These are phyloP conservation scores for Lomographa bimaculata DNA, from an alignment of 2,888 invertebrate species.

Conservation along the genomic window DNA sequence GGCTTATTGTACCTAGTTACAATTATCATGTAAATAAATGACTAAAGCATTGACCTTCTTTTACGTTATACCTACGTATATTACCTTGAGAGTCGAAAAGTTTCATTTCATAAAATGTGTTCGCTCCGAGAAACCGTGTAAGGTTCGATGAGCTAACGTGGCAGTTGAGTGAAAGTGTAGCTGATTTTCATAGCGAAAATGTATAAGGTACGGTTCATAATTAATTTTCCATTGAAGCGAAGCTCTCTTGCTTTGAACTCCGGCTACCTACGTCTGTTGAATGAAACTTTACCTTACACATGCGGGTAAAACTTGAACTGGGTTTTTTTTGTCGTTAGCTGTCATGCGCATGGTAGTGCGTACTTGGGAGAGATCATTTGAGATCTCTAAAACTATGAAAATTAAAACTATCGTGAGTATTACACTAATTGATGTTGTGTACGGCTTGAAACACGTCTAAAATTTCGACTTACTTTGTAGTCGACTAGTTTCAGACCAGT, in stretches of 20 bases:
- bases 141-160: conserved; percentile 31
- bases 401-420: no score
- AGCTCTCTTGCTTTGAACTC: conserved; percentile 1
- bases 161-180: conserved; percentile 28
- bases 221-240: conserved; percentile 5
- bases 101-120: conserved; percentile 21
- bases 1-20: no score
- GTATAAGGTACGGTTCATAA: neutral
- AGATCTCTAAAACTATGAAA: no score
- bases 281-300: conserved; percentile 26
- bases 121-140: conserved; percentile 25
- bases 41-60: no score
- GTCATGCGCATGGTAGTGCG: neutral
- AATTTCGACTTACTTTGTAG: no score
- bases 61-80: no score
- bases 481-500: no score
- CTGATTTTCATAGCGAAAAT: conserved; percentile 24
- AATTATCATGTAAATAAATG: no score
- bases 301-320: conserved; percentile 2
- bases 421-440: no score
- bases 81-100: no score
- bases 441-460: no score
- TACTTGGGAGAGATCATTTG: neutral
- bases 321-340: conserved; percentile 7
- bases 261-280: conserved; percentile 2